Evolutionary conservation across 2,797 vertebrate genomes (phyloP).

Genomic region (Coregonus suidteri): DNA sequence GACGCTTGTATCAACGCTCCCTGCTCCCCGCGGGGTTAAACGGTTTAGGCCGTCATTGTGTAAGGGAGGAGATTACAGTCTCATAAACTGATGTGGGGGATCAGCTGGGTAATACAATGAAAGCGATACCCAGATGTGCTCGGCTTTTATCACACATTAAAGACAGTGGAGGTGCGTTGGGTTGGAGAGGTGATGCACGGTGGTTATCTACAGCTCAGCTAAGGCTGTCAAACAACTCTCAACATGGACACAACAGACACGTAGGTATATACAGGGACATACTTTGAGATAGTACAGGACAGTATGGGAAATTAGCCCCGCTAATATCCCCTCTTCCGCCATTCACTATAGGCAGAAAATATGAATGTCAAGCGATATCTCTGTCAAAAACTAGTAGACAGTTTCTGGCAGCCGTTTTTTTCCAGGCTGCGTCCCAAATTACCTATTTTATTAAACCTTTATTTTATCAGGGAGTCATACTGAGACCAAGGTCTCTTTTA

Average conservation of each 20-base stretch:
- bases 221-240: constrained; percentile 50
- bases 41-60: constrained; percentile 73
- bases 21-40: constrained; percentile 69
- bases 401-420: background rate
- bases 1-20: constrained; percentile 61
- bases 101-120: constrained; percentile 74
- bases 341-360: constrained; percentile 10
- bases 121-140: constrained; percentile 71
- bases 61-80: constrained; percentile 75
- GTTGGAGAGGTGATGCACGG: constrained; percentile 47
- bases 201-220: constrained; percentile 52
- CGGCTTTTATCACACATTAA: constrained; percentile 65
- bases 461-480: too few relatives aligned
- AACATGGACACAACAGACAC: constrained; percentile 28
- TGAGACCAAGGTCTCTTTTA: too few relatives aligned
- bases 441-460: too few relatives aligned
- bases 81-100: constrained; percentile 79
- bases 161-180: constrained; percentile 53
- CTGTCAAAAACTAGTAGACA: background rate
- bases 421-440: background rate
- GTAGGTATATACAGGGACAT: constrained; percentile 57
- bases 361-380: background rate
- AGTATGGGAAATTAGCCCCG: constrained; percentile 48
- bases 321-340: constrained; percentile 37
- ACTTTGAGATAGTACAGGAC: constrained; percentile 29